Conservation (phyloP, 2,113 vertebrate genomes). For the Narcine bancroftii region DNA sequence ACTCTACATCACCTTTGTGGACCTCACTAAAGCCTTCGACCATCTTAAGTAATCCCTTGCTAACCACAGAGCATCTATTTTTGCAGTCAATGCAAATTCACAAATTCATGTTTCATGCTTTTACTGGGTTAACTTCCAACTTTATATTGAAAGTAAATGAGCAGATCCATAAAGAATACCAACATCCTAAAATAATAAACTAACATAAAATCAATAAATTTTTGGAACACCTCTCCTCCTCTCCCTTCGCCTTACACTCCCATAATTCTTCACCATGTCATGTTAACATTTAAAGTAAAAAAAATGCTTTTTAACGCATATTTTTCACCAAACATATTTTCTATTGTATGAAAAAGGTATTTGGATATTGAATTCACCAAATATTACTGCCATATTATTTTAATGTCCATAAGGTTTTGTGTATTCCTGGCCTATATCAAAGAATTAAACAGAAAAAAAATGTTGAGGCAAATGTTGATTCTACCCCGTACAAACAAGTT, state of each 20-base stretch:
- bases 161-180: not conserved
- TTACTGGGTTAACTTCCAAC: not conserved
- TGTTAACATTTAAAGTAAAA: not conserved
- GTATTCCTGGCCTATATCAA: not conserved
- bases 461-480: not conserved
- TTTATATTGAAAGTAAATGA: not conserved
- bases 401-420: not conserved
- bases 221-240: not conserved
- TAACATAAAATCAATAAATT: not conserved
- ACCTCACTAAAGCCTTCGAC: no score
- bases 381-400: not conserved
- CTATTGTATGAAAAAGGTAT: no score
- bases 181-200: not conserved
- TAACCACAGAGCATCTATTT: no score
- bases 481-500: no score
- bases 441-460: not conserved
- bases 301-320: not conserved
- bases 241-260: not conserved
- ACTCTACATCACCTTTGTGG: no score
- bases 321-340: not conserved
- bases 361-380: not conserved
- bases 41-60: no score
- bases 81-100: not conserved
- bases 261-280: not conserved
- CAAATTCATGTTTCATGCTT: not conserved